Conservation (phyloP, 2,113 vertebrate genomes). For the Empidonax traillii region DNA sequence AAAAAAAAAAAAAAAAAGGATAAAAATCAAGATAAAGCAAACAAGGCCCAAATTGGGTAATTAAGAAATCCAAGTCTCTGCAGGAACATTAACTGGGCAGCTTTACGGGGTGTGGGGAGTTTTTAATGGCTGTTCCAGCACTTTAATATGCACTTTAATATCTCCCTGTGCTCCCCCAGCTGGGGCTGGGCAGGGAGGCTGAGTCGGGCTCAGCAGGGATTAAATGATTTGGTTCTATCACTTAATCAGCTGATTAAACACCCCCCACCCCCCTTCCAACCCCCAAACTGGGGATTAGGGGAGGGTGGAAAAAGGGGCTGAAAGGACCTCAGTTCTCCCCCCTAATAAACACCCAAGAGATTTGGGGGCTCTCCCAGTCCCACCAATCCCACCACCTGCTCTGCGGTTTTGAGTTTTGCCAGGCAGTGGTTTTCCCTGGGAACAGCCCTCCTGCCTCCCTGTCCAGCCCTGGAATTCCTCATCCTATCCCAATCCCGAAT, state of each 20-base stretch:
- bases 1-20: background rate
- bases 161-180: background rate
- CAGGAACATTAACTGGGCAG: background rate
- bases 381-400: background rate
- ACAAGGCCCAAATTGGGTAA: background rate
- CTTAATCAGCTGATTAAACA: background rate
- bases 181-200: background rate
- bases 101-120: background rate
- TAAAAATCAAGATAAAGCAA: background rate
- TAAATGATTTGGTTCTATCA: background rate
- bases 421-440: background rate
- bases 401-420: too few relatives aligned
- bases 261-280: background rate
- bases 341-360: background rate
- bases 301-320: background rate
- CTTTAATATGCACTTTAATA: conserved; percentile 28
- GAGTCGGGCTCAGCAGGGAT: conserved; percentile 45
- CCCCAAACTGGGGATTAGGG: background rate
- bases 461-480: background rate
- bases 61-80: background rate
- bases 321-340: conserved; percentile 22
- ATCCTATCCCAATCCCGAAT: too few relatives aligned
- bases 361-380: background rate
- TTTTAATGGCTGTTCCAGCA: background rate
- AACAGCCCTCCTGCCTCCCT: accelerated